A percentile compares a stretch with the other conserved stretches of the same genome.
phyloP scores from a whole-genome alignment of 23 tunicate genomes.

The Oikopleura albicans region DNA sequence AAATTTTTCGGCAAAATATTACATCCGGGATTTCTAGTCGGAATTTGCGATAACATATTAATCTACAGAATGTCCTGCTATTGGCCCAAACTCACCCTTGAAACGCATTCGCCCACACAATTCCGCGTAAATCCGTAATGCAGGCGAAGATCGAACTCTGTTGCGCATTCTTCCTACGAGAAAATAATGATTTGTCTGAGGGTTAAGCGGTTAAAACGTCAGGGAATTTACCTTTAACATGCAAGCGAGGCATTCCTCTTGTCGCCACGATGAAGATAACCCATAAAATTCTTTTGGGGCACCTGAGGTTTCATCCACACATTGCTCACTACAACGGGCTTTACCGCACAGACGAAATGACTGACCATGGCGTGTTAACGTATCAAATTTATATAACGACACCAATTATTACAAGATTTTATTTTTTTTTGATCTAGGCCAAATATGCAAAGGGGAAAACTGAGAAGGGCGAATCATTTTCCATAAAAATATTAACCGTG shows the following conservation, averaged over 20 bases:
- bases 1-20: no score
- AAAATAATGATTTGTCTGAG: background rate
- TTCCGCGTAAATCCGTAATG: background rate
- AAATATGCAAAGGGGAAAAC: no score
- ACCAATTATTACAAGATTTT: no score
- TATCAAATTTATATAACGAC: no score
- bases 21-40: no score
- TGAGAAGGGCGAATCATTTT: no score
- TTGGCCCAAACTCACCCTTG: background rate
- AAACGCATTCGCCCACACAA: background rate
- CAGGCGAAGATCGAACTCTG: background rate
- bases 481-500: no score
- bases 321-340: background rate
- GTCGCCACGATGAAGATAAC: background rate
- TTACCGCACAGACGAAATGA: background rate
- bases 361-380: no score
- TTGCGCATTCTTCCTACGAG: background rate
- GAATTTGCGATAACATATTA: no score
- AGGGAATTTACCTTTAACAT: conserved; percentile 15
- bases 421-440: no score
- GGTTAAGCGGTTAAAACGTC: no score
- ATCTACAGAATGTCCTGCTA: no score
- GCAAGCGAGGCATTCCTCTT: conserved; percentile 1
- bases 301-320: background rate
- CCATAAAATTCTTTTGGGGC: background rate